Evolutionary conservation across 2,113 vertebrate genomes (phyloP).

Genomic region (Bubo blakistoni): DNA sequence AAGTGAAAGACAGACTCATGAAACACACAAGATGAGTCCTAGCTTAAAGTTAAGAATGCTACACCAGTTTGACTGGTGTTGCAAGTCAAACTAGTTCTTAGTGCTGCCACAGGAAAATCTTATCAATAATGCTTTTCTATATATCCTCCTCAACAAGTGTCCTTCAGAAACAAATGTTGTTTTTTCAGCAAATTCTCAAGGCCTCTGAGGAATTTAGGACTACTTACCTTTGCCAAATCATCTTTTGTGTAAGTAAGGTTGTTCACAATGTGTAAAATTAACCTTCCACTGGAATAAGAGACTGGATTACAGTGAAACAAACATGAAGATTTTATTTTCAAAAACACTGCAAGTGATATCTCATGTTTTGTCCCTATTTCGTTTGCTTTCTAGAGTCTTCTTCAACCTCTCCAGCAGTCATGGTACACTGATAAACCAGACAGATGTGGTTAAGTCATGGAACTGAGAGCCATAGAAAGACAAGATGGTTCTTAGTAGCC

Average conservation of each 20-base stretch:
- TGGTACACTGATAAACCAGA: not conserved
- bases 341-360: not conserved
- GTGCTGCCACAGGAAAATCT: not conserved
- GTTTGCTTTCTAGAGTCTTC: not conserved
- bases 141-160: not conserved
- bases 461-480: not conserved
- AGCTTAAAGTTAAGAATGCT: not conserved
- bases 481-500: not conserved
- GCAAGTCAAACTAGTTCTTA: not conserved
- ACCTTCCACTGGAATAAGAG: not conserved
- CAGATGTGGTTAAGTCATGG: not conserved
- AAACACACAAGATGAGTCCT: not conserved
- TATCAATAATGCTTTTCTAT: not conserved
- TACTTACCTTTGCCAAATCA: not conserved
- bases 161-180: not conserved
- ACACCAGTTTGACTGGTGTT: not conserved
- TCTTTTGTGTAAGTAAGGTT: not conserved
- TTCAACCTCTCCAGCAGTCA: not conserved
- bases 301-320: not conserved
- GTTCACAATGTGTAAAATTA: not conserved
- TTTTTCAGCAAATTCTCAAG: not conserved
- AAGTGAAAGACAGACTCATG: not conserved
- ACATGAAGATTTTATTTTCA: not conserved
- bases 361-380: not conserved
- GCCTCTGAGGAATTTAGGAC: not conserved